phyloP scores from a whole-genome alignment of 2,888 invertebrate genomes.

The Trilocha varians region DNA sequence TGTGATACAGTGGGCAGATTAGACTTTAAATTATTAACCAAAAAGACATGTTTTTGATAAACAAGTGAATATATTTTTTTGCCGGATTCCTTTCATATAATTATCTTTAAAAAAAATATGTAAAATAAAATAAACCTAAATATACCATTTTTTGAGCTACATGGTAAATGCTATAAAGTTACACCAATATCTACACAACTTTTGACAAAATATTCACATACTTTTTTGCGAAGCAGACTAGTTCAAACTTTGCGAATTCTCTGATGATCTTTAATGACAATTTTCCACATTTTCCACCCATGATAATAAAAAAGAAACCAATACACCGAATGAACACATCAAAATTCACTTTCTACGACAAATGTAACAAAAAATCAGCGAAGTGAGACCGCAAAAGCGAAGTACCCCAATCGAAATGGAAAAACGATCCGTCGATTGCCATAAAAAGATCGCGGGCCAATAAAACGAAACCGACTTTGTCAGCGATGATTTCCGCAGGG shows the following conservation, averaged over 20 bases:
- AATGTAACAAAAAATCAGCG: conserved; percentile 22
- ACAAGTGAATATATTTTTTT: conserved; percentile 78
- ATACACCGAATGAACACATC: conserved; percentile 13
- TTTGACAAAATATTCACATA: too few species aligned
- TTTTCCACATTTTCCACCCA: too few species aligned
- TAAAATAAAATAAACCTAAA: too few species aligned
- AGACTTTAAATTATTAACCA: conserved; percentile 75
- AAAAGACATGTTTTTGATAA: conserved; percentile 86
- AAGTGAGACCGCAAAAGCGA: conserved; percentile 27
- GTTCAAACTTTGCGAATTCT: too few species aligned
- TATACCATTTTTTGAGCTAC: too few species aligned
- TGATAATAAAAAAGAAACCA: conserved; percentile 10
- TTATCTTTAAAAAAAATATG: too few species aligned
- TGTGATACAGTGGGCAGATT: conserved; percentile 86
- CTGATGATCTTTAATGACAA: too few species aligned
- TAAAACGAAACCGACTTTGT: conserved; percentile 62
- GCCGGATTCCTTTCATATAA: conserved; percentile 76
- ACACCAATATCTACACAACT: too few species aligned
- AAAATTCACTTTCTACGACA: conserved; percentile 29
- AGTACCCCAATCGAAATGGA: conserved; percentile 58
- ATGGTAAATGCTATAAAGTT: too few species aligned
- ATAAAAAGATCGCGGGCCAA: conserved; percentile 66
- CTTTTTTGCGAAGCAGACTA: too few species aligned
- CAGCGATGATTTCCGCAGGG: conserved; percentile 48
- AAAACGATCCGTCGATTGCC: conserved; percentile 63